Conservation (phyloP, 1,140 invertebrate species). For the Phymastichus coffea region DNA sequence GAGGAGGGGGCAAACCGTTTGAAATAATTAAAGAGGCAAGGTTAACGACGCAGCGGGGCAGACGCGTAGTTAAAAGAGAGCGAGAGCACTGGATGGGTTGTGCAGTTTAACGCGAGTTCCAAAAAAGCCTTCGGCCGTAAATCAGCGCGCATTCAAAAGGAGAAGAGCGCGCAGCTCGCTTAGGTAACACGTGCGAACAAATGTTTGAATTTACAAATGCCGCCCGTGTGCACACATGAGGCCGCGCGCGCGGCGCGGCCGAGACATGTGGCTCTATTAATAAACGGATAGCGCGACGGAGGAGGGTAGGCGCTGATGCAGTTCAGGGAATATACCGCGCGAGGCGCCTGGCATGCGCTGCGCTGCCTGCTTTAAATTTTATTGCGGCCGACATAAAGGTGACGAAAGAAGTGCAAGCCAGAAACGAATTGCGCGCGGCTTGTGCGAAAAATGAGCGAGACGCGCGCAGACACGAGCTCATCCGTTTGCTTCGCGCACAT, state of each 20-base stretch:
- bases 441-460: too few relatives aligned
- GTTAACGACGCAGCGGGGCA: too few relatives aligned
- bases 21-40: too few relatives aligned
- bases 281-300: too few relatives aligned
- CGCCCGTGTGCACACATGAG: too few relatives aligned
- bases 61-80: too few relatives aligned
- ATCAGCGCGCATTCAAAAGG: constrained; percentile 43
- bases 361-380: background rate
- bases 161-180: constrained; percentile 23
- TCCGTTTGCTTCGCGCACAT: too few relatives aligned
- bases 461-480: too few relatives aligned
- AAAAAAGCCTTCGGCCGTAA: constrained; percentile 38
- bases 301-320: background rate
- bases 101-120: constrained; percentile 36
- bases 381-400: constrained; percentile 14
- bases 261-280: constrained; percentile 39
- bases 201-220: constrained; percentile 39
- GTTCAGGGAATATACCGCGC: background rate
- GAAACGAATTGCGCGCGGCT: too few relatives aligned
- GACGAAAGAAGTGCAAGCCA: constrained; percentile 25
- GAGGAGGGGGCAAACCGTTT: too few relatives aligned
- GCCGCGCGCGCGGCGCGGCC: too few relatives aligned
- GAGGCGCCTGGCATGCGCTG: background rate
- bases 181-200: constrained; percentile 45
- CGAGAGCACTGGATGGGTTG: too few relatives aligned